Conservation (phyloP, 1,140 invertebrate genomes). For the Drosophila pandora region DNA sequence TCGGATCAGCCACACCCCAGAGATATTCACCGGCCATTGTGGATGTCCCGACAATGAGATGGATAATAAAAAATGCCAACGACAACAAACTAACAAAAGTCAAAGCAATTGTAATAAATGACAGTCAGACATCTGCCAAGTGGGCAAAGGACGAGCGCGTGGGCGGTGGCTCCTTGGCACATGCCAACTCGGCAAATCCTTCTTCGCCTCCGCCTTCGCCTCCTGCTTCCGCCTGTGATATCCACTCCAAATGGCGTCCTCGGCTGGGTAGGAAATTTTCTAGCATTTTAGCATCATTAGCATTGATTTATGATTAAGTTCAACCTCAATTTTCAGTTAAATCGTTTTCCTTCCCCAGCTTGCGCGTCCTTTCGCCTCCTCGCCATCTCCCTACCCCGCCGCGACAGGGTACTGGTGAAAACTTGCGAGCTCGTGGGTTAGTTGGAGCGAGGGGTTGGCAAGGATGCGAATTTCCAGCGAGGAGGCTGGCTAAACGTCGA, state of each 20-base stretch:
- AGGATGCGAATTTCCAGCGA: slow-evolving; percentile 1
- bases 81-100: slow-evolving; percentile 82
- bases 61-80: slow-evolving; percentile 45
- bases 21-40: slow-evolving; percentile 11
- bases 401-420: slow-evolving; percentile 21
- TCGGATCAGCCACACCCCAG: slow-evolving; percentile 17
- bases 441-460: background rate
- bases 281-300: slow-evolving; percentile 84
- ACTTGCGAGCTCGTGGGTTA: slow-evolving; percentile 33
- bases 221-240: slow-evolving; percentile 47
- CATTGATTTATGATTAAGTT: slow-evolving; percentile 84
- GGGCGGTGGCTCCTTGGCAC: slow-evolving; percentile 49
- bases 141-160: slow-evolving; percentile 22
- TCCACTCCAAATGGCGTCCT: slow-evolving; percentile 67
- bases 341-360: slow-evolving; percentile 75
- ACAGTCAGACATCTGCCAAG: slow-evolving; percentile 81
- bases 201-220: background rate
- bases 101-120: slow-evolving; percentile 84
- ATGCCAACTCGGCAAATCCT: slow-evolving; percentile 78
- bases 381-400: background rate
- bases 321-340: slow-evolving; percentile 84
- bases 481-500: slow-evolving; percentile 64
- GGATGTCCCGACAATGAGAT: slow-evolving; percentile 48
- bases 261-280: slow-evolving; percentile 67
- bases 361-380: slow-evolving; percentile 31